Evolutionary conservation across 1,140 invertebrate species (phyloP), one percentile per base, ranked within the genome.

Genomic region (Proctacanthus coquilletti): DNA sequence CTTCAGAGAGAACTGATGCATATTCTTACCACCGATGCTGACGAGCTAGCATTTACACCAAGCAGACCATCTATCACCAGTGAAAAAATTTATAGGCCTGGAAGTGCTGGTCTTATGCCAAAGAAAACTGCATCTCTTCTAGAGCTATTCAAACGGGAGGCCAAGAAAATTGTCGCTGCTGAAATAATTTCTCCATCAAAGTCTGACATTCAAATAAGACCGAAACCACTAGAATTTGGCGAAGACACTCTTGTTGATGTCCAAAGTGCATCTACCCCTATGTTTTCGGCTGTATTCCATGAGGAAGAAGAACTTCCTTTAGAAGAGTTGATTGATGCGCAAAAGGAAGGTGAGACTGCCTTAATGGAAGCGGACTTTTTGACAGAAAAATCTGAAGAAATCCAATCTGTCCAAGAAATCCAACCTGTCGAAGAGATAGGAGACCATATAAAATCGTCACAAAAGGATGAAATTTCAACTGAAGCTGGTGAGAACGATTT

Each of bases 1-100:
- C 48, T 72, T 3, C 50, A 71, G 3, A 51, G 54, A 8, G 50
- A 64, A 25, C 51, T 72, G 21, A 56, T 68, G 14, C 49, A 61
- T 19, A 61, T 65, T 5, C 18, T 48, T 5, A 44, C 44, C 3
- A 37, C 43, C 18, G 21, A 23, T 3, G 9, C 13, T 14, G 20
- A 9, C 43, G 54, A 3, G 17, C 9, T 25, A 14, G 13, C 5
- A 15, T 9, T 9, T 27, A 13, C 13, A 9, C 23, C 23, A 27
- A 9, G 8, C 23, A 9, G 8, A 27, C 8, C 23, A 9, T 9
- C 23, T 13, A 13, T 27, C 13, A 27, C 8, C 23, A 27, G 23
- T 27, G 23, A 9, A 27, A 27, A 13, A 9, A 27, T 8, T 9
- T 27, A 27, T 27, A 8, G 23, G 13, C 8, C 23, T 27, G 23